These are phyloP conservation scores for Cnemophilus loriae DNA, from an alignment of 2,113 vertebrate species.

Conservation along the genomic window DNA sequence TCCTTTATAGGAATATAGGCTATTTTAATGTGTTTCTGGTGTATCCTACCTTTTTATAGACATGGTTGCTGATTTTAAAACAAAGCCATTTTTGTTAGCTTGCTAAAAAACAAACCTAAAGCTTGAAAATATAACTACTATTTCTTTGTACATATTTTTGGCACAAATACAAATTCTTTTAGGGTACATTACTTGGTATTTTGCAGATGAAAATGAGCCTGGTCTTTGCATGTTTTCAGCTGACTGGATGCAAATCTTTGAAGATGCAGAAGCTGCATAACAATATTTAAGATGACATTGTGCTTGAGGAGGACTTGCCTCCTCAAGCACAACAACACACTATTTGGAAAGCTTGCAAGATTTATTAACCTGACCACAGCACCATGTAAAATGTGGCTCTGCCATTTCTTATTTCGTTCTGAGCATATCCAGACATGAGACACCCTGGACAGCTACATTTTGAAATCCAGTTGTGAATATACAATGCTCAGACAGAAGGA, in stretches of 20 bases:
- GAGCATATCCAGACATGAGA: background rate
- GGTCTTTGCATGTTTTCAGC: background rate
- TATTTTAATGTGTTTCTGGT: background rate
- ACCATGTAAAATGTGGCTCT: background rate
- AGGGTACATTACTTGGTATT: background rate
- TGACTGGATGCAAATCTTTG: background rate
- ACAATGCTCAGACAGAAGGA: background rate
- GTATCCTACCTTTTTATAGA: background rate
- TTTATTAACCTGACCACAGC: background rate
- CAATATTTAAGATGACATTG: slow-evolving; percentile 7
- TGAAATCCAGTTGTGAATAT: background rate
- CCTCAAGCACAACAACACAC: background rate
- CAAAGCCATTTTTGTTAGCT: background rate
- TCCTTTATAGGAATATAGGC: background rate
- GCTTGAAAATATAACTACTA: background rate
- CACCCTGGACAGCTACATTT: background rate
- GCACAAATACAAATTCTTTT: background rate
- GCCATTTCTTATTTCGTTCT: background rate
- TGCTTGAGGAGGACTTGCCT: background rate
- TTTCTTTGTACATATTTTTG: background rate
- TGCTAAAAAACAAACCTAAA: background rate
- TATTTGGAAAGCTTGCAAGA: background rate
- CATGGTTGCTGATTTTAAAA: background rate
- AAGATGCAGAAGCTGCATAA: background rate
- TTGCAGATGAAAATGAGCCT: background rate